Evolutionary conservation across 2,888 invertebrate genomes (phyloP).

Genomic region (Agrypnus murinus): DNA sequence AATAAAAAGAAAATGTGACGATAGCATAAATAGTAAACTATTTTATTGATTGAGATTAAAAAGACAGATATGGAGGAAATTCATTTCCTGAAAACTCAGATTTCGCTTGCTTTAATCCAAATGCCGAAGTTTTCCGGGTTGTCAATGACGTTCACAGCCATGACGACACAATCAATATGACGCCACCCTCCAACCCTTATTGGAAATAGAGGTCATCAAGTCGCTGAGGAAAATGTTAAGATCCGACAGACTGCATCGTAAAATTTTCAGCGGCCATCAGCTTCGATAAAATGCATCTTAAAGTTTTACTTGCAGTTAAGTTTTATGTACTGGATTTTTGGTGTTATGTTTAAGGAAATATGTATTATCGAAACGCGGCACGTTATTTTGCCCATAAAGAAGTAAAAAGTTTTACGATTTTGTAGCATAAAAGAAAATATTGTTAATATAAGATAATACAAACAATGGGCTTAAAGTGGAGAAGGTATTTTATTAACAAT

Average conservation of each 20-base stretch:
- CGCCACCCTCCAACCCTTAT: conserved; percentile 42
- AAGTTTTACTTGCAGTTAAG: conserved; percentile 12
- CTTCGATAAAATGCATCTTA: conserved; percentile 20
- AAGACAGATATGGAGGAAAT: not conserved
- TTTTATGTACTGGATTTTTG: not conserved
- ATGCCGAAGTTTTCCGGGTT: conserved; percentile 26
- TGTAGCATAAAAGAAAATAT: too few relatives aligned
- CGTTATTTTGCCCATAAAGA: too few relatives aligned
- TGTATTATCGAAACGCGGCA: too few relatives aligned
- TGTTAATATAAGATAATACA: too few relatives aligned
- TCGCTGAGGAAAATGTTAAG: conserved; percentile 25
- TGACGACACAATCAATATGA: conserved; percentile 47
- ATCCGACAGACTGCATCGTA: conserved; percentile 20
- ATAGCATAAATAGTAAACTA: too few relatives aligned
- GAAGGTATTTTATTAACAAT: too few relatives aligned
- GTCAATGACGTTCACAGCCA: conserved; percentile 40
- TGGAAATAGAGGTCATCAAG: conserved; percentile 41
- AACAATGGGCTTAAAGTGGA: too few relatives aligned
- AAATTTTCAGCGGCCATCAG: conserved; percentile 22
- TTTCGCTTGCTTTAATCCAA: conserved; percentile 13
- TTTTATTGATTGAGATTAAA: too few relatives aligned
- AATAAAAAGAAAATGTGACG: too few relatives aligned
- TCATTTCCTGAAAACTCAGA: conserved; percentile 17
- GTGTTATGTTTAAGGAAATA: too few relatives aligned
- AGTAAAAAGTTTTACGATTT: too few relatives aligned